Evolutionary conservation across 1,140 invertebrate genomes (phyloP).

Genomic region (Asbolus verrucosus): DNA sequence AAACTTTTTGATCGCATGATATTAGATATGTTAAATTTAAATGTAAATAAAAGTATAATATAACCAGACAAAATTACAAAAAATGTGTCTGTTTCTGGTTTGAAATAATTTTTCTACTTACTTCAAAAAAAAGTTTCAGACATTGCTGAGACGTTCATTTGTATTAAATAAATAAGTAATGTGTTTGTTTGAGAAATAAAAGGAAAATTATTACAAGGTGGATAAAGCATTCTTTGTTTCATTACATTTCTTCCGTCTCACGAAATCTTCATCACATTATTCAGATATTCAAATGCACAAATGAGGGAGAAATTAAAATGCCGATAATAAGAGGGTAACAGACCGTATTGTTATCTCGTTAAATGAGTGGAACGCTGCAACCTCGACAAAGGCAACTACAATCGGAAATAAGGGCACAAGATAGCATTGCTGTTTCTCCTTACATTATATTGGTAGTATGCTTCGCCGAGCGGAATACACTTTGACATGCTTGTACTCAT

Average conservation of each 20-base stretch:
- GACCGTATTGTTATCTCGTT: conserved; percentile 11
- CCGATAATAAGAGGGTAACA: conserved; percentile 5
- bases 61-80: too few species aligned
- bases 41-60: too few species aligned
- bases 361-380: not conserved
- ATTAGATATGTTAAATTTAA: too few species aligned
- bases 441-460: conserved; percentile 14
- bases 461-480: conserved; percentile 14
- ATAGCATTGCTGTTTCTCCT: conserved; percentile 10
- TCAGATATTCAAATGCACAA: not conserved
- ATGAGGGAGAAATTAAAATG: not conserved
- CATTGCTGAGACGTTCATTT: too few species aligned
- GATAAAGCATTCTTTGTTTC: too few species aligned
- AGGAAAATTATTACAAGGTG: too few species aligned
- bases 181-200: not conserved
- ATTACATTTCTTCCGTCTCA: too few species aligned
- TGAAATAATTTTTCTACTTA: too few species aligned
- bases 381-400: conserved; percentile 1
- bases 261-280: not conserved
- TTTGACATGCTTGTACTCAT: conserved; percentile 27
- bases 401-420: not conserved
- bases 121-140: too few species aligned
- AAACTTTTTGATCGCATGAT: too few species aligned
- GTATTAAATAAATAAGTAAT: not conserved
- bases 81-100: too few species aligned